Evolutionary conservation across 2,797 vertebrate genomes (phyloP), one percentile per base, ranked within the genome.

Genomic region (Discoglossus pictus): DNA sequence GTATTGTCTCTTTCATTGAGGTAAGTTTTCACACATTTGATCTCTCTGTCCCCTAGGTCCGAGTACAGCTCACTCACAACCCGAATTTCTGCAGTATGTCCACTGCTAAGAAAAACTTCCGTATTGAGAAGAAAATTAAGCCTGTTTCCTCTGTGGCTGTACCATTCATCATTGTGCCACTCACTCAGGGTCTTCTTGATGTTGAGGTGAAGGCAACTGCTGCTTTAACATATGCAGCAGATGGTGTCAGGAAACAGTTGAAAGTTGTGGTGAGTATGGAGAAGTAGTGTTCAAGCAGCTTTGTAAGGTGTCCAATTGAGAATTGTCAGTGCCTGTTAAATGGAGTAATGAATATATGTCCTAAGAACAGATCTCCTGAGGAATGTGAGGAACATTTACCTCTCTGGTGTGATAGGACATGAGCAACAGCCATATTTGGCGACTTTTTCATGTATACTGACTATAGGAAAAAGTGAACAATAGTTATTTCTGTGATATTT

Each of bases 251-350:
- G 84, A 96, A 95, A 76, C 71, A 31, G 9, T 84, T 98, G 1
- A 80, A 74, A 1, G 94, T 96, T 1, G 92, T 96, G 89, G 95
- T 98, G 80, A 88, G 92, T 87, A n/a, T 15, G 4, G n/a, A n/a
- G n/a, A n/a, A n/a, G n/a, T n/a, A n/a, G n/a, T n/a, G n/a, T n/a
- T n/a, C n/a, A n/a, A n/a, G n/a, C n/a, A n/a, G n/a, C n/a, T n/a
- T n/a, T n/a, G n/a, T n/a, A n/a, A n/a, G n/a, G n/a, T n/a, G n/a
- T n/a, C n/a, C n/a, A n/a, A n/a, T n/a, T n/a, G n/a, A 55, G 44
- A 11, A 11, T 11, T 24, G 7, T 21, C 4, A 18, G 2, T 7
- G 7, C 4, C 16, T 20, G 7, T 46, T 7, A 16, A 46, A 2
- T 2, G 7, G 17, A 21, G 20, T 9, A 2, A 46, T 8, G 8